These are phyloP conservation scores for Isoperla grammatica DNA, from an alignment of 2,888 invertebrate species.

Conservation along the genomic window DNA sequence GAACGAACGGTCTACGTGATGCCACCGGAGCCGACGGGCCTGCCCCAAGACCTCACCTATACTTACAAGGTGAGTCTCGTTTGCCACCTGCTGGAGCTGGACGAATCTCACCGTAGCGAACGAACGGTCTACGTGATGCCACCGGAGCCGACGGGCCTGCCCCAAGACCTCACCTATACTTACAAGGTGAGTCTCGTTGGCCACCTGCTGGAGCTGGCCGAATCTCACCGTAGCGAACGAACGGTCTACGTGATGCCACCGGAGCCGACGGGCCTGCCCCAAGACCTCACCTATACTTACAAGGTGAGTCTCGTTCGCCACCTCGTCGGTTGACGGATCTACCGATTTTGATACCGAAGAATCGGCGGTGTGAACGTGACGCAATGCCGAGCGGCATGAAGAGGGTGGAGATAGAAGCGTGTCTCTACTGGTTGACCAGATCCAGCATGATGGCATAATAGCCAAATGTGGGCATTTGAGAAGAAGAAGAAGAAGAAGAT, in stretches of 20 bases:
- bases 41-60: conserved; percentile 40
- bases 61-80: conserved; percentile 37
- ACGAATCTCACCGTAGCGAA: conserved; percentile 74
- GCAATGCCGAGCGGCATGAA: too few relatives aligned
- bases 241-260: conserved; percentile 95
- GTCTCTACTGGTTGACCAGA: too few relatives aligned
- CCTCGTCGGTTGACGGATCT: too few relatives aligned
- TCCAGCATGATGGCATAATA: too few relatives aligned
- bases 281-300: conserved; percentile 38
- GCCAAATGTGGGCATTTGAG: too few relatives aligned
- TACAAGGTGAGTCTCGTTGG: too few relatives aligned
- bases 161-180: conserved; percentile 39
- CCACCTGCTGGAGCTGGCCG: conserved; percentile 74
- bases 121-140: conserved; percentile 92
- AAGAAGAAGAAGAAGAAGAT: too few relatives aligned
- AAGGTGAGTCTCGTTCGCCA: too few relatives aligned
- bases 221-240: conserved; percentile 73
- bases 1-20: conserved; percentile 93
- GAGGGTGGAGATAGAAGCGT: too few relatives aligned
- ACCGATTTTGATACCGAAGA: neutral
- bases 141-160: conserved; percentile 62
- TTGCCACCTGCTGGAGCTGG: conserved; percentile 75
- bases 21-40: conserved; percentile 71
- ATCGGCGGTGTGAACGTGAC: neutral
- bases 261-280: conserved; percentile 54